phyloP scores from a whole-genome alignment of 2,113 vertebrate genomes.

The Cyphomyrus plagiostoma region DNA sequence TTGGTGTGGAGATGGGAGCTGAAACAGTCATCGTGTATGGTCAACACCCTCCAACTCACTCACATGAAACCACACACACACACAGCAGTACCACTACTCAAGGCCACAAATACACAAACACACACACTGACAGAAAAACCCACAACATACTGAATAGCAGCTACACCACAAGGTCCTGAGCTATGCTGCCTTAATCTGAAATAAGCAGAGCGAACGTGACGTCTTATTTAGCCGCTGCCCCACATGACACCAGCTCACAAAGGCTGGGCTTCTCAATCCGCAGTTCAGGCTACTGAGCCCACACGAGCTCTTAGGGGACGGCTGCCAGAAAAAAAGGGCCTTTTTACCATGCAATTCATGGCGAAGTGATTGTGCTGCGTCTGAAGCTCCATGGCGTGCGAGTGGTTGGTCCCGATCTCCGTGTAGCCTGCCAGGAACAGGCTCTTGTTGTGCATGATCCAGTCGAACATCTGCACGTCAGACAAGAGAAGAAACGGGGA shows the following conservation, averaged over 20 bases:
- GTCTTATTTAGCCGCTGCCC: background rate
- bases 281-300: background rate
- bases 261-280: background rate
- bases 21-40: background rate
- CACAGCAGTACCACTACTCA: background rate
- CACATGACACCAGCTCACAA: background rate
- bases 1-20: background rate
- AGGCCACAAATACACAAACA: background rate
- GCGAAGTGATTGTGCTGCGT: constrained; percentile 98
- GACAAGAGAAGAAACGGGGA: constrained; percentile 21
- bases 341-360: constrained; percentile 99
- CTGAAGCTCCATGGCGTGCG: constrained; percentile 91
- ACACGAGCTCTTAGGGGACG: background rate
- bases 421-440: constrained; percentile 97
- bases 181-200: background rate
- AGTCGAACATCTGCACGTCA: constrained; percentile 90
- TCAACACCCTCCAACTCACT: background rate
- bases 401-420: constrained; percentile 94
- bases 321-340: background rate
- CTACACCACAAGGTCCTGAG: background rate
- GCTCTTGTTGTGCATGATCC: constrained; percentile 99
- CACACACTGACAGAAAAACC: background rate
- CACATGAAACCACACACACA: background rate
- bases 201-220: background rate
- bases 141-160: background rate